Conservation (phyloP, 2,888 invertebrate species). For the Pristionchus entomophagus region DNA sequence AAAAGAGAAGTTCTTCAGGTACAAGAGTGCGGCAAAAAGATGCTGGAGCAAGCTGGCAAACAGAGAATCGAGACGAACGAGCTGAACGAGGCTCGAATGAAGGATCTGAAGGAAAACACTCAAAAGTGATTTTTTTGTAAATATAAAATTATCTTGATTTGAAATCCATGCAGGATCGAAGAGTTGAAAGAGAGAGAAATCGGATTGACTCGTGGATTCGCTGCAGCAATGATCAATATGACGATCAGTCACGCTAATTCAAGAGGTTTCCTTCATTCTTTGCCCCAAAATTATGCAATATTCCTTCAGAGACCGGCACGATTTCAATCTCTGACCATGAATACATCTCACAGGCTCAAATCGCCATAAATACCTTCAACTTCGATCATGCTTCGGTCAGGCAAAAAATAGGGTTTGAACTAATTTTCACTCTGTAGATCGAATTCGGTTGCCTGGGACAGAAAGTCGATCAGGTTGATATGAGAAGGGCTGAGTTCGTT, state of each 20-base stretch:
- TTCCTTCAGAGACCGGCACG: neutral
- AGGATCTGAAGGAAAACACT: neutral
- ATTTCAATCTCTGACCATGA: no score
- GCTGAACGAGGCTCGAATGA: neutral
- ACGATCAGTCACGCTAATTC: neutral
- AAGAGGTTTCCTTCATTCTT: no score
- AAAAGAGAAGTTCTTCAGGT: no score
- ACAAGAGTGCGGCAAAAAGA: neutral
- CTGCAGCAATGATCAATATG: neutral
- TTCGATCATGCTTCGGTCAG: neutral
- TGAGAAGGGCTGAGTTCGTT: neutral
- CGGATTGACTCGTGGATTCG: neutral
- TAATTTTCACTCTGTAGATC: neutral
- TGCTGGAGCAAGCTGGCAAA: neutral
- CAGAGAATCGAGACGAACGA: neutral
- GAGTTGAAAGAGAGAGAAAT: neutral
- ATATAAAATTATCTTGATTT: neutral
- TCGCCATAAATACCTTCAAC: constrained; percentile 3
- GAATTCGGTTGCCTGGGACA: neutral
- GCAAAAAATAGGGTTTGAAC: no score
- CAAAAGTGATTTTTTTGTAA: neutral
- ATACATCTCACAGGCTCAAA: neutral
- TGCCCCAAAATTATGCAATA: no score
- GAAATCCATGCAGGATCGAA: no score
- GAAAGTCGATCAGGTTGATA: constrained; percentile 8